phyloP scores from a whole-genome alignment of 2,888 invertebrate species.

The Lochmaea crataegi region DNA sequence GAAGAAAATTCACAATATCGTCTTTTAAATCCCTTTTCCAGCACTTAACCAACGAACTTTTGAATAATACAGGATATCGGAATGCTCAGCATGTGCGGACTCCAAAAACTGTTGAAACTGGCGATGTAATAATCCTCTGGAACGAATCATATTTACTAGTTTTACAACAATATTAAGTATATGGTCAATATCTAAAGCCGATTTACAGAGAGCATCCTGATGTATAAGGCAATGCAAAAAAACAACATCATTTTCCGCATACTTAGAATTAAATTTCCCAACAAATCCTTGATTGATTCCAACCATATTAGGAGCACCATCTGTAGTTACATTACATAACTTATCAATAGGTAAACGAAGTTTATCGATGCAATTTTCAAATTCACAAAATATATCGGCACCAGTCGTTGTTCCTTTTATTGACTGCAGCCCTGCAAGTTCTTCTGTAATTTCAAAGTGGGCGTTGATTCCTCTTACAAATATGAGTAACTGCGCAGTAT shows the following conservation, averaged over 20 bases:
- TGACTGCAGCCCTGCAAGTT: not conserved
- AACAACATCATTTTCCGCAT: not conserved
- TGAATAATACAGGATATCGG: conserved; percentile 6
- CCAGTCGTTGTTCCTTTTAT: too few relatives aligned
- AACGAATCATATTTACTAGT: conserved; percentile 11
- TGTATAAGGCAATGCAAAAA: conserved; percentile 12
- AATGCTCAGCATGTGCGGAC: too few relatives aligned
- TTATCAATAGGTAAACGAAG: conserved; percentile 6
- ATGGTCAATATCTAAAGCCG: conserved; percentile 11
- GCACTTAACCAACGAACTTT: not conserved
- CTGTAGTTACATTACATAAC: conserved; percentile 6
- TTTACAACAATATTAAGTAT: conserved; percentile 11
- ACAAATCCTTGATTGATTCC: too few relatives aligned
- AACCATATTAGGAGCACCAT: not conserved
- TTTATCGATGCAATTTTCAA: conserved; percentile 6
- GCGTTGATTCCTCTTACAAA: conserved; percentile 13
- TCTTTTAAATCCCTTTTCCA: not conserved
- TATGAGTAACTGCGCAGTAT: conserved; percentile 3
- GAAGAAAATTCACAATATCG: too few relatives aligned
- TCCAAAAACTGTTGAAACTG: not conserved
- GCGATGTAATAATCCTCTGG: conserved; percentile 19
- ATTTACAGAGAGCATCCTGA: conserved; percentile 11
- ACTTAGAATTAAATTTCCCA: not conserved
- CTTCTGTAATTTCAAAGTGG: conserved; percentile 6
- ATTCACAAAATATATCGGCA: not conserved